Conservation (phyloP, 2,113 vertebrate species). For the Brachyhypopomus occidentalis region DNA sequence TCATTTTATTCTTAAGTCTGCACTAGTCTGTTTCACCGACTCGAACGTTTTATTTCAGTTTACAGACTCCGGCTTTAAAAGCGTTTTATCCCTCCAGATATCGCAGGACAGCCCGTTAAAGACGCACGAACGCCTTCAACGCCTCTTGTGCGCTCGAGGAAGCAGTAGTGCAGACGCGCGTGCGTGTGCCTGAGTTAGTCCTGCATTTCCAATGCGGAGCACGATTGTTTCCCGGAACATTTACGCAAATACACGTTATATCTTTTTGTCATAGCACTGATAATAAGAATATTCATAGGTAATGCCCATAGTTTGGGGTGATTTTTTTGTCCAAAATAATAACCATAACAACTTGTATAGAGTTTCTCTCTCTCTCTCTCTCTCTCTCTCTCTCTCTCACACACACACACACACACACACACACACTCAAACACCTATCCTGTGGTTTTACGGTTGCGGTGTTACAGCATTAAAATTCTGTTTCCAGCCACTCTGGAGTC, state of each 20-base stretch:
- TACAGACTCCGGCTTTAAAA: not conserved
- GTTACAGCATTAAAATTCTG: constrained; percentile 15
- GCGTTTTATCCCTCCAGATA: constrained; percentile 7
- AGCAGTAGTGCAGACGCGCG: not conserved
- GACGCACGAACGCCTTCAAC: not conserved
- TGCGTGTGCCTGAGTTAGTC: constrained; percentile 8
- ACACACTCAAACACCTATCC: not conserved
- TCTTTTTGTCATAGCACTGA: too few species aligned
- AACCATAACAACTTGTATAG: not conserved
- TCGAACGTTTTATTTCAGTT: not conserved
- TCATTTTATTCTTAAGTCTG: not conserved
- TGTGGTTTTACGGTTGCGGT: constrained; percentile 15
- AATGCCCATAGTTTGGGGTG: not conserved
- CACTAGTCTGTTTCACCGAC: too few species aligned
- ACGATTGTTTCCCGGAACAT: not conserved
- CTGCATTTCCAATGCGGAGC: constrained; percentile 5
- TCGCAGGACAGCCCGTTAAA: constrained; percentile 26
- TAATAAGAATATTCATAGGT: not conserved
- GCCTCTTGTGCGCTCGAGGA: not conserved
- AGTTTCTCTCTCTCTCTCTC: constrained; percentile 9
- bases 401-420: not conserved
- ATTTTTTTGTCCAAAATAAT: too few species aligned
- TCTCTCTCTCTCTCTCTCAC: constrained; percentile 22
- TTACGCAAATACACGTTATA: too few species aligned
- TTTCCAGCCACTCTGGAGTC: constrained; percentile 26